Conservation (phyloP, 2,888 invertebrate genomes). For the Nymphalis urticae region DNA sequence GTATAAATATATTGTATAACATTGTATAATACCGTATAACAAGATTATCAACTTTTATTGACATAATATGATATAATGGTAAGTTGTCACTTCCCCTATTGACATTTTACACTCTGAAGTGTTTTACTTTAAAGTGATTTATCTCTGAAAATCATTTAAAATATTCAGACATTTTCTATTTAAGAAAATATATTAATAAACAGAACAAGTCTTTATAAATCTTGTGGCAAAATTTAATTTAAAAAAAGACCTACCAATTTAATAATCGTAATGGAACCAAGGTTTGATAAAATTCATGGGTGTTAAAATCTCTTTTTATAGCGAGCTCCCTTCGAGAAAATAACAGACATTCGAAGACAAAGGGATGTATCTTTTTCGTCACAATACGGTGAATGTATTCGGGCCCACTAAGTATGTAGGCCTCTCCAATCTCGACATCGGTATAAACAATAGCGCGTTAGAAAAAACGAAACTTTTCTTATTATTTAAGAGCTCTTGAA, state of each 20-base stretch:
- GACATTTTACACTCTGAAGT: too few species aligned
- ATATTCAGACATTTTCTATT: background rate
- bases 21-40: too few species aligned
- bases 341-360: constrained; percentile 72
- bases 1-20: too few species aligned
- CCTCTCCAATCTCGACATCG: constrained; percentile 76
- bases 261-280: constrained; percentile 62
- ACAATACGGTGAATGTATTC: constrained; percentile 67
- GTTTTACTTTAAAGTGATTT: too few species aligned
- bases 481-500: constrained; percentile 74
- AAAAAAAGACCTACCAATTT: constrained; percentile 42
- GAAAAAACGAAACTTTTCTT: constrained; percentile 66
- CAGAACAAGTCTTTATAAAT: background rate
- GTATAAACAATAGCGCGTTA: constrained; percentile 73
- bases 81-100: too few species aligned
- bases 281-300: constrained; percentile 69
- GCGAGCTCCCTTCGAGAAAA: constrained; percentile 70
- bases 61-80: too few species aligned
- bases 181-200: background rate
- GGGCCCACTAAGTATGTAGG: constrained; percentile 68
- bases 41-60: too few species aligned
- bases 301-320: constrained; percentile 70
- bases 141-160: background rate
- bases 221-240: constrained; percentile 12
- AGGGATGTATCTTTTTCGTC: constrained; percentile 58